These are phyloP conservation scores for Xylocampa areola DNA, from an alignment of 2,888 invertebrate genomes.

Conservation along the genomic window DNA sequence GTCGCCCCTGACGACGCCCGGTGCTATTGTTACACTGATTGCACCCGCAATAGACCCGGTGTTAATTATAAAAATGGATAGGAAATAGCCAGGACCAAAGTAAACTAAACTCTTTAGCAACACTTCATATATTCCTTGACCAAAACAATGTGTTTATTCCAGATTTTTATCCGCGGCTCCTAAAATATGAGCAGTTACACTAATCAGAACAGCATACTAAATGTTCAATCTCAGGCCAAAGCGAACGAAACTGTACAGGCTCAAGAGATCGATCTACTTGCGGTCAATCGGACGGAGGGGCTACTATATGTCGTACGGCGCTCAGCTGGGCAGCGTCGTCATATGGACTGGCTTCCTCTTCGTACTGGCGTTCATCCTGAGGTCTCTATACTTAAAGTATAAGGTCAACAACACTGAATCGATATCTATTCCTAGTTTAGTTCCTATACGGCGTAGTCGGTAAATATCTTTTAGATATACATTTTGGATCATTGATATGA, in stretches of 20 bases:
- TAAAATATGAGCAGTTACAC: constrained; percentile 32
- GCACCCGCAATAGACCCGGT: no score
- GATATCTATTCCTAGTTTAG: neutral
- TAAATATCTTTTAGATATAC: constrained; percentile 9
- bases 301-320: constrained; percentile 9
- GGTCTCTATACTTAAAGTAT: constrained; percentile 19
- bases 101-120: no score
- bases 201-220: constrained; percentile 32
- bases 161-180: constrained; percentile 17
- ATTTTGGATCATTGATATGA: constrained; percentile 15
- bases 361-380: constrained; percentile 11
- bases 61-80: no score
- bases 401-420: neutral
- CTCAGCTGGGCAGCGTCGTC: constrained; percentile 46
- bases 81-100: no score
- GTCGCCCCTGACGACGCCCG: no score
- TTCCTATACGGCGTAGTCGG: neutral
- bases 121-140: neutral
- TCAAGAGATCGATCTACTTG: constrained; percentile 60
- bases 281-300: constrained; percentile 28
- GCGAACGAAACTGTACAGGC: constrained; percentile 47
- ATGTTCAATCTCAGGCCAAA: constrained; percentile 55
- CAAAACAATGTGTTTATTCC: constrained; percentile 15
- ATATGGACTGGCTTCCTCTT: constrained; percentile 47
- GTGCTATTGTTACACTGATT: no score